phyloP scores from a whole-genome alignment of 2,113 vertebrate genomes.

The Gnathonemus longibarbis region DNA sequence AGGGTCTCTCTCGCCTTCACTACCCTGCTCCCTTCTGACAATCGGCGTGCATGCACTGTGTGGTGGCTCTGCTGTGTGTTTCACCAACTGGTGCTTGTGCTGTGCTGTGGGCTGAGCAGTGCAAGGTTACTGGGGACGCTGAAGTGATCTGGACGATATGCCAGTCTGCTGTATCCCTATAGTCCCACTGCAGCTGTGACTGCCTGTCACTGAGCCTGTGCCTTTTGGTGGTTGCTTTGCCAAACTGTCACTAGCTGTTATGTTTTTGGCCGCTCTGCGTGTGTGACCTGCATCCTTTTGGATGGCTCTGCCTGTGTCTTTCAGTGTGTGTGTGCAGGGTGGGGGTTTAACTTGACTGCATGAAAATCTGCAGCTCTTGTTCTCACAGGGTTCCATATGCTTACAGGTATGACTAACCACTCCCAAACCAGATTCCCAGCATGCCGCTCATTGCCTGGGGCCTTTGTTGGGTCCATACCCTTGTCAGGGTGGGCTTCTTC shows the following conservation, averaged over 20 bases:
- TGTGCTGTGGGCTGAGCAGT: not conserved
- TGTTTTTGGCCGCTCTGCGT: not conserved
- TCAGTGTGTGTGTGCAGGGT: not conserved
- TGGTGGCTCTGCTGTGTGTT: not conserved
- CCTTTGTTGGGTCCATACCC: not conserved
- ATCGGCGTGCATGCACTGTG: slow-evolving; percentile 14
- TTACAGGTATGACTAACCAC: not conserved
- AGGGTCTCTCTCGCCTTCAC: slow-evolving; percentile 21
- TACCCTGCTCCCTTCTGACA: slow-evolving; percentile 24
- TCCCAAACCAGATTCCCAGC: not conserved
- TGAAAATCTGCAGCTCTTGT: not conserved
- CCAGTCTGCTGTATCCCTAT: not conserved
- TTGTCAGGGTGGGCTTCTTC: not conserved
- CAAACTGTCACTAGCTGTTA: not conserved
- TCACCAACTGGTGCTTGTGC: slow-evolving; percentile 1
- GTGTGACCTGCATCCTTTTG: not conserved
- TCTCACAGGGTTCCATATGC: not conserved
- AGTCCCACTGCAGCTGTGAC: not conserved
- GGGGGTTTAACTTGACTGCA: not conserved
- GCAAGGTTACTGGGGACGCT: not conserved
- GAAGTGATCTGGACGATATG: not conserved
- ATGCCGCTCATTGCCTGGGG: not conserved
- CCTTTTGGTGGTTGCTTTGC: not conserved
- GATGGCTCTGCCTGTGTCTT: not conserved
- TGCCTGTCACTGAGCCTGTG: not conserved